Percentiles rank a stretch among this genome's conserved stretches.
Evolutionary conservation across 1,140 invertebrate genomes (phyloP).

Genomic region (Octopus sinensis): DNA sequence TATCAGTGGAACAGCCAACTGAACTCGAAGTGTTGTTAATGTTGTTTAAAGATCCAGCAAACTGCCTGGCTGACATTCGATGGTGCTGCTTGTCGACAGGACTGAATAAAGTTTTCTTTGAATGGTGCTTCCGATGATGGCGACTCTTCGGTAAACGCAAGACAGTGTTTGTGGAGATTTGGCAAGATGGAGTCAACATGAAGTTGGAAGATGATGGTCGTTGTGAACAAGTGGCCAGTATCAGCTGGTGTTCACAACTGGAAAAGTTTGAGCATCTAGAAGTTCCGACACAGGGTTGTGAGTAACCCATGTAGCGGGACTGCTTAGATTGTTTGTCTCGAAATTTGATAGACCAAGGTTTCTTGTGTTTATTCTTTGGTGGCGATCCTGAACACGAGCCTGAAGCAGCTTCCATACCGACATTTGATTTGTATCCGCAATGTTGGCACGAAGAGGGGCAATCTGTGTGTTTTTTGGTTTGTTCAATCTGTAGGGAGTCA

Average conservation of each 20-base stretch:
- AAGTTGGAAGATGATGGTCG: neutral
- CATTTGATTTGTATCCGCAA: neutral
- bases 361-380: conserved; percentile 27
- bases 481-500: too few relatives aligned
- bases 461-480: neutral
- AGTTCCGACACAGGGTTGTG: neutral
- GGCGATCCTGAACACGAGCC: neutral
- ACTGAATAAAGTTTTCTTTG: neutral
- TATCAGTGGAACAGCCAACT: too few relatives aligned
- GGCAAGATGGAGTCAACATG: neutral
- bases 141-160: neutral
- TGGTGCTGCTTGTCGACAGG: neutral
- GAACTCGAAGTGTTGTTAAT: too few relatives aligned
- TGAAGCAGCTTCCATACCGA: neutral
- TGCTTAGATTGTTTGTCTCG: conserved; percentile 27
- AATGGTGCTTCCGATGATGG: neutral
- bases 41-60: too few relatives aligned
- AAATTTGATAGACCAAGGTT: conserved; percentile 44
- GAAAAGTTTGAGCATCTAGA: neutral
- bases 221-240: neutral
- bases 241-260: neutral
- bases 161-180: neutral
- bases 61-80: neutral
- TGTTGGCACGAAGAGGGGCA: neutral
- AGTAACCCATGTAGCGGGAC: neutral